Evolutionary conservation across 2,797 vertebrate species (phyloP), one percentile per base, ranked within the genome.

Genomic region (Ambastaia sidthimunki): DNA sequence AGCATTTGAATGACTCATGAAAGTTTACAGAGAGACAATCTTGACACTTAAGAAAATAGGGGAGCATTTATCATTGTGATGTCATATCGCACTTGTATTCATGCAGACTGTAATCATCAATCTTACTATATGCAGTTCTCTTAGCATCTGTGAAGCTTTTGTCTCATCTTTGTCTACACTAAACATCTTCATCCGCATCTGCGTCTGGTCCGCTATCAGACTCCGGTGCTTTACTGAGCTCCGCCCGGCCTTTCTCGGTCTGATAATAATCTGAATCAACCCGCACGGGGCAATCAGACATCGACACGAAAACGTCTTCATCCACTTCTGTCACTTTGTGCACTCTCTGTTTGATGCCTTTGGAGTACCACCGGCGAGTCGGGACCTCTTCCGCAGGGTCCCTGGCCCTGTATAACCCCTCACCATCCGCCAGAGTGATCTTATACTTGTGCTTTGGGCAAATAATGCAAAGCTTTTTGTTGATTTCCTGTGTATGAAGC

Each of bases 361-460:
- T 98, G 65, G 96, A 97, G 81, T 82, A 90, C 97, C 96, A 98
- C 80, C 84, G 89, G 71, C 90, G 81, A 37, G 85, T 89, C 54
- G 93, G 86, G 0, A 87, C 85, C n/a, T 91, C 87, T 12, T 91
- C 89, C 79, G 48, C 83, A 69, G 92, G 94, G 86, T 96, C 87
- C n/a, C 75, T 77, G 87, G 84, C 93, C 88, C 94, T 93, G 90
- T 96, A 97, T 3, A 98, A 71, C 68, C 96, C 92, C 90, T 98
- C 97, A 55, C 97, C 97, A 50, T 94, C 87, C 67, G 92, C 89
- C 84, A 99, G 85, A 74, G 92, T 90, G 85, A 99, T 97, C 93
- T 94, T 96, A 87, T 93, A 98, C 83, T 97, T 97, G 93, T 99
- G 97, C 86, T 94, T 97, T 12, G 97, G 97, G 84, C 97, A 99